Conservation (phyloP, 2,797 vertebrate genomes). For the Tapera naevia region DNA sequence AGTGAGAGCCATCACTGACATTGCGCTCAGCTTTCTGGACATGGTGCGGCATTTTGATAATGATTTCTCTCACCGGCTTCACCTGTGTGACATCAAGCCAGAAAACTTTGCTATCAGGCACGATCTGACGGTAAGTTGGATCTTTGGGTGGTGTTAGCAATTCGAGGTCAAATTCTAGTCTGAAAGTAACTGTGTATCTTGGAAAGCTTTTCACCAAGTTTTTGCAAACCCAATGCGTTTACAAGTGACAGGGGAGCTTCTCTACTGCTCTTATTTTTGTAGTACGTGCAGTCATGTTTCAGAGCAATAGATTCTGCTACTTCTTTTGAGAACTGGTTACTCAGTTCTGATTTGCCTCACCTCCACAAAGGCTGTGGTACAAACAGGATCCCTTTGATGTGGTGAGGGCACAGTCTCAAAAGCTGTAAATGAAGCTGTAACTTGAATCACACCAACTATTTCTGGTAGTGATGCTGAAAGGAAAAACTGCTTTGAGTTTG, state of each 20-base stretch:
- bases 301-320: neutral
- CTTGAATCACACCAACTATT: neutral
- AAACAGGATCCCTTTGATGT: neutral
- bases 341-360: neutral
- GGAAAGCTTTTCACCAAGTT: neutral
- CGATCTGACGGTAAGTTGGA: slow-evolving; percentile 87
- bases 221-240: neutral
- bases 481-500: neutral
- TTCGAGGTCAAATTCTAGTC: neutral
- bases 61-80: slow-evolving; percentile 91
- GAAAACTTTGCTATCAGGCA: slow-evolving; percentile 96
- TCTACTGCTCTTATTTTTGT: neutral
- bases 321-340: neutral
- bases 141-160: neutral
- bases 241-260: neutral
- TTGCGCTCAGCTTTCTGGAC: slow-evolving; percentile 94
- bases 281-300: neutral
- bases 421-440: neutral
- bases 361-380: neutral
- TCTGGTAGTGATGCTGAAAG: neutral
- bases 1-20: slow-evolving; percentile 78
- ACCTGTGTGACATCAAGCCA: slow-evolving; percentile 95
- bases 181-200: neutral
- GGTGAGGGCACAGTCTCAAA: neutral
- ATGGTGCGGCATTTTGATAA: slow-evolving; percentile 93